Conservation (phyloP, 35 echinoderm and acorn worm genomes). For the Apostichopus parvimensis region DNA sequence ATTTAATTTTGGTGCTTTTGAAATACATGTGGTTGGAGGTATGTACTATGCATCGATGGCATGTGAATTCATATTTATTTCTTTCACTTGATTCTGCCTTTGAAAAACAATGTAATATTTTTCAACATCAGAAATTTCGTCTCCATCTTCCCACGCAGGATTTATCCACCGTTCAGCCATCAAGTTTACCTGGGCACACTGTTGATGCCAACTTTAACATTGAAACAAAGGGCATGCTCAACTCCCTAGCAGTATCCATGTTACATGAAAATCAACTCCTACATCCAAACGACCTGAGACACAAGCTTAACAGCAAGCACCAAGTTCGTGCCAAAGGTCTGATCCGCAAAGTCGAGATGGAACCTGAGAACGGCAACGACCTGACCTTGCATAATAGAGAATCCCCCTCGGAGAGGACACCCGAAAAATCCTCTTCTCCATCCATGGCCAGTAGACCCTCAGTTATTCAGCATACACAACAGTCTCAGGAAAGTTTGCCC, state of each 20-base stretch:
- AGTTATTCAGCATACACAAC: conserved; percentile 94
- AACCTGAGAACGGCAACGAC: not conserved
- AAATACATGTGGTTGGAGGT: too few species aligned
- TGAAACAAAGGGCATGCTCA: conserved; percentile 1
- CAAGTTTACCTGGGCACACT: conserved; percentile 37
- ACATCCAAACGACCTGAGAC: conserved; percentile 17
- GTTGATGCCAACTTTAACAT: conserved; percentile 50
- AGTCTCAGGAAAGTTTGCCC: conserved; percentile 19
- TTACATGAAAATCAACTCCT: not conserved
- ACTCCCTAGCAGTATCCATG: not conserved
- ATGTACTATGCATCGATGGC: too few species aligned
- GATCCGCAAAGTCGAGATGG: not conserved
- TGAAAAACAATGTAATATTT: too few species aligned
- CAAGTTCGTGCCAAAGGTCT: conserved; percentile 13
- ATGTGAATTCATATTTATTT: too few species aligned
- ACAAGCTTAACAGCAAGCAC: conserved; percentile 27
- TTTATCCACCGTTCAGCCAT: conserved; percentile 31
- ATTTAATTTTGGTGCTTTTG: too few species aligned
- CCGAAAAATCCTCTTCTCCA: conserved; percentile 4
- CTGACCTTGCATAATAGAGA: not conserved
- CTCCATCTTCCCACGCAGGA: not conserved
- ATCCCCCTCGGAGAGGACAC: not conserved
- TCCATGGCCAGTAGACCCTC: conserved; percentile 63
- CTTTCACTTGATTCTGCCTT: too few species aligned
- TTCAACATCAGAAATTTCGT: not conserved